Percentiles rank a stretch among this genome's conserved stretches.
Evolutionary conservation across 1,140 invertebrate species (phyloP).

Genomic region (Scaptomyza graminum): DNA sequence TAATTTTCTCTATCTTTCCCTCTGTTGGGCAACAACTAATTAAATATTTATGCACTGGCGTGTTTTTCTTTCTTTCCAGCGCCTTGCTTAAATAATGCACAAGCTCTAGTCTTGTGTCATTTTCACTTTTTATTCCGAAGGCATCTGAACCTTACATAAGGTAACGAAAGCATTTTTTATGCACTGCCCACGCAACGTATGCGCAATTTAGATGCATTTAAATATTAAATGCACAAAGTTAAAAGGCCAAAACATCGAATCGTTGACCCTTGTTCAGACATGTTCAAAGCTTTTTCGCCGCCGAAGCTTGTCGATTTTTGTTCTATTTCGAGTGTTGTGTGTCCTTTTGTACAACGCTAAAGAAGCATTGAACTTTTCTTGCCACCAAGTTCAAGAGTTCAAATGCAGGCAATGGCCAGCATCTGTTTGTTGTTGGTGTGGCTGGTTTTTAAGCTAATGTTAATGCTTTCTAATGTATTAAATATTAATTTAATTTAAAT

Average conservation of each 20-base stretch:
- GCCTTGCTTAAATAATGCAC: slow-evolving; percentile 52
- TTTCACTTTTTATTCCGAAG: slow-evolving; percentile 44
- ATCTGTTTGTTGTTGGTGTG: slow-evolving; percentile 43
- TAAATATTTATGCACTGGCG: slow-evolving; percentile 58
- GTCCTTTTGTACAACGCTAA: background rate
- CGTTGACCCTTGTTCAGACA: slow-evolving; percentile 56
- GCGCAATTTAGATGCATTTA: slow-evolving; percentile 55
- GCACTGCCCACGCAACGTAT: slow-evolving; percentile 52
- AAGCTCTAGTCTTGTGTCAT: slow-evolving; percentile 16
- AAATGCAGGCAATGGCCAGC: slow-evolving; percentile 47
- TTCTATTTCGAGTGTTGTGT: slow-evolving; percentile 10
- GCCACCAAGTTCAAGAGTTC: slow-evolving; percentile 76
- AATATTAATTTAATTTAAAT: too few species aligned
- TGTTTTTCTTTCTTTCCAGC: background rate
- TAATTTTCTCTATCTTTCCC: slow-evolving; percentile 24
- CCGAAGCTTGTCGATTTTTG: slow-evolving; percentile 9
- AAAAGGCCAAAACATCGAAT: slow-evolving; percentile 14
- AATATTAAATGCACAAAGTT: slow-evolving; percentile 54
- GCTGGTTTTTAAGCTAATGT: slow-evolving; percentile 39
- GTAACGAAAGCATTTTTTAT: slow-evolving; percentile 17
- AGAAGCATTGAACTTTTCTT: slow-evolving; percentile 68
- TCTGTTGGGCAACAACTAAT: slow-evolving; percentile 40
- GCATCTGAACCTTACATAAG: slow-evolving; percentile 34
- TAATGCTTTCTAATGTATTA: slow-evolving; percentile 27
- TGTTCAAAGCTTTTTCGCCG: slow-evolving; percentile 12